phyloP scores from a whole-genome alignment of 2,797 vertebrate genomes.

The Sebastes vulpes region DNA sequence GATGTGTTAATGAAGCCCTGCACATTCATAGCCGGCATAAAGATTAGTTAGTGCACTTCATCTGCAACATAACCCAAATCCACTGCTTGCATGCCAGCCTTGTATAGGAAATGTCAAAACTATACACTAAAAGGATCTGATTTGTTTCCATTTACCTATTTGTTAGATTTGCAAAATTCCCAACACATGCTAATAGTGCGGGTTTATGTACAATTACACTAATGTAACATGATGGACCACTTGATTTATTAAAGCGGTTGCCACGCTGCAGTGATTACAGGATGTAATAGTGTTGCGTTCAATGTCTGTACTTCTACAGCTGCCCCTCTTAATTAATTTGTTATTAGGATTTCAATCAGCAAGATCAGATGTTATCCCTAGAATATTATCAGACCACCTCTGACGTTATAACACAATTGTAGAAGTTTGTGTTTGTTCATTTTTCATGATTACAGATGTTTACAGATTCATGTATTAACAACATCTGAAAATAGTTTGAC shows the following conservation, averaged over 20 bases:
- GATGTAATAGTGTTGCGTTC: conserved; percentile 28
- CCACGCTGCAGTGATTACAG: conserved; percentile 45
- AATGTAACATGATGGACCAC: conserved; percentile 48
- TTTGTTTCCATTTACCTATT: conserved; percentile 24
- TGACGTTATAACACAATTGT: neutral
- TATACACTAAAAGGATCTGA: neutral
- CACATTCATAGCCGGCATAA: neutral
- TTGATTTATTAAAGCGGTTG: conserved; percentile 50
- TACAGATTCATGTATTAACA: neutral
- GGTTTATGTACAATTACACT: conserved; percentile 49
- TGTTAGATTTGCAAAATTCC: conserved; percentile 36
- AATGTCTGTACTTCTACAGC: conserved; percentile 32
- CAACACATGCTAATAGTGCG: neutral
- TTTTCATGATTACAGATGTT: conserved; percentile 1
- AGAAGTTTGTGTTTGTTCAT: neutral
- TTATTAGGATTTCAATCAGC: conserved; percentile 36
- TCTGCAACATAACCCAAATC: neutral
- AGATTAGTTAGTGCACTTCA: neutral
- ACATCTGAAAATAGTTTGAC: neutral
- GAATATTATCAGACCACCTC: neutral
- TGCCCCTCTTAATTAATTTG: conserved; percentile 37
- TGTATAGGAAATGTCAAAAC: neutral
- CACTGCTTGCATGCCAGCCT: neutral
- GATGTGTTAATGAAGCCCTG: neutral
- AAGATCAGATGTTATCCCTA: neutral